A percentile compares a stretch with the other conserved stretches of the same genome.
Conservation (phyloP, 2,113 vertebrate genomes). For the Myrmecobius fasciatus region DNA sequence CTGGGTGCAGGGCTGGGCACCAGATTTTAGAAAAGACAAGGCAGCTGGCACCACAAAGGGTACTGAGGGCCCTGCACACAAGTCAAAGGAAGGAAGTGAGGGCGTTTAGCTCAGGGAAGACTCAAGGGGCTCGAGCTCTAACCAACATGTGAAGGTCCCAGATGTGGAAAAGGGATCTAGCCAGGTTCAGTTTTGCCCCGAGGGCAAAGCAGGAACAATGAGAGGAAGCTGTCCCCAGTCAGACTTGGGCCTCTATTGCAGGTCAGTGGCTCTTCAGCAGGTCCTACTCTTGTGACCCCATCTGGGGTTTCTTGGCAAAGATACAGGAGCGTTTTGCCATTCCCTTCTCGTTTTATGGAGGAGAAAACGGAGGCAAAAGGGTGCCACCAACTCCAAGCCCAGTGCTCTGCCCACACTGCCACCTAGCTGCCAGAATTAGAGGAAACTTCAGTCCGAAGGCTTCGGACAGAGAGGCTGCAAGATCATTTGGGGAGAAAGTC, state of each 20-base stretch:
- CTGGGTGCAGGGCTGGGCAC: not conserved
- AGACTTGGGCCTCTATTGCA: not conserved
- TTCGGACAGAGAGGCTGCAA: too few relatives aligned
- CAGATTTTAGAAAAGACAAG: not conserved
- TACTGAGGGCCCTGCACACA: not conserved
- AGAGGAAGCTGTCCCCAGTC: not conserved
- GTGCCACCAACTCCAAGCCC: not conserved
- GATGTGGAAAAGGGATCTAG: not conserved
- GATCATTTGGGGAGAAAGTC: too few relatives aligned
- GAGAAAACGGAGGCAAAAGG: not conserved
- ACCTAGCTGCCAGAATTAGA: not conserved
- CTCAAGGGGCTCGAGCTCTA: too few relatives aligned
- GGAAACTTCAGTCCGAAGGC: too few relatives aligned
- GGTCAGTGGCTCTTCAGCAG: not conserved
- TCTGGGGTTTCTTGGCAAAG: not conserved
- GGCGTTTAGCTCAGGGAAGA: not conserved
- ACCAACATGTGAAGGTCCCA: not conserved
- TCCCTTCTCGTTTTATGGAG: too few relatives aligned
- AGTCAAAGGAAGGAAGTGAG: not conserved
- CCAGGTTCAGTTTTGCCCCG: not conserved
- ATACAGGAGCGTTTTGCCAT: too few relatives aligned
- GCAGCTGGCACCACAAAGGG: not conserved
- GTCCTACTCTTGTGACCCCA: not conserved
- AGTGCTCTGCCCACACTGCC: not conserved
- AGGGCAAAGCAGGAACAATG: not conserved